These are phyloP conservation scores for Steatocranus sp. DNA, from an alignment of 2,797 vertebrate species.

Conservation along the genomic window DNA sequence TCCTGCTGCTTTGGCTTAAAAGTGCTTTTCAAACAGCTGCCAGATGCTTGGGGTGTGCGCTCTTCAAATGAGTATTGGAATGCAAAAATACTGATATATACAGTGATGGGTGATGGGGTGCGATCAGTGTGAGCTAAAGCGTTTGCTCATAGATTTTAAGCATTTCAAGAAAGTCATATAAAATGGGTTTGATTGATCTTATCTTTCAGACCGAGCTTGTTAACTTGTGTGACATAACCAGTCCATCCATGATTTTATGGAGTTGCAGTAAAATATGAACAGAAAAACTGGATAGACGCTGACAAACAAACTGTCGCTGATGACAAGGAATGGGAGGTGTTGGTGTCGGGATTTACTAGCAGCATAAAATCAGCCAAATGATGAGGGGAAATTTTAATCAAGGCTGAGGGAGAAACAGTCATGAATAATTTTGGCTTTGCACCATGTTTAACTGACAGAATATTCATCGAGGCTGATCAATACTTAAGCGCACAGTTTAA, in stretches of 20 bases:
- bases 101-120: background rate
- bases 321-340: conserved; percentile 17
- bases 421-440: conserved; percentile 27
- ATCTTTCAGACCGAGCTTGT: background rate
- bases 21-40: background rate
- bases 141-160: background rate
- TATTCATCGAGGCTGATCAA: conserved; percentile 11
- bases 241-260: conserved; percentile 8
- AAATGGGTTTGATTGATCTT: conserved; percentile 3
- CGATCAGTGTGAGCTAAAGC: background rate
- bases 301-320: conserved; percentile 2
- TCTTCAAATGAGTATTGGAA: background rate
- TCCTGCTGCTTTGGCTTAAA: conserved; percentile 15
- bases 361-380: conserved; percentile 24
- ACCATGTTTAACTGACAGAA: conserved; percentile 8
- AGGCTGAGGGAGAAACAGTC: conserved; percentile 9
- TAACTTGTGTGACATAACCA: background rate
- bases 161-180: background rate
- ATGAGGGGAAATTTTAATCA: conserved; percentile 1
- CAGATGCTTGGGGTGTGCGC: background rate
- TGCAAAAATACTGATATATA: background rate
- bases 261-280: background rate
- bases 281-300: background rate
- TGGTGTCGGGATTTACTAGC: conserved; percentile 27
- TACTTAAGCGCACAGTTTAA: background rate